phyloP scores from a whole-genome alignment of 2,888 invertebrate species.

The Polydrusus pterygomalis region DNA sequence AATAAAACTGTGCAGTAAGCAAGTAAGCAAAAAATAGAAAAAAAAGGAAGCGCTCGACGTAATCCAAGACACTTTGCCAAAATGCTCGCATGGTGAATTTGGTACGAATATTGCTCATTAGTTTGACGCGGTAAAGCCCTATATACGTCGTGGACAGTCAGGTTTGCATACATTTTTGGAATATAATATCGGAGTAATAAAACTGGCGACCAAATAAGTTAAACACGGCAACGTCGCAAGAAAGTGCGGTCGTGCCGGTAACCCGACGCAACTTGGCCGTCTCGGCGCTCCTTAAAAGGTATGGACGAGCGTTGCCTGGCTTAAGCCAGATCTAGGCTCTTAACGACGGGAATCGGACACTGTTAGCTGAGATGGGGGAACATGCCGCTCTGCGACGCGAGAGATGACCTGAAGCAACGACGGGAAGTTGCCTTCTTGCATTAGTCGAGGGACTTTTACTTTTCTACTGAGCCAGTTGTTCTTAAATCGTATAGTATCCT shows the following conservation, averaged over 20 bases:
- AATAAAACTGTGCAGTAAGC: too few relatives aligned
- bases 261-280: conserved; percentile 71
- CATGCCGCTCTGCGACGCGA: conserved; percentile 20
- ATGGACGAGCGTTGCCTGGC: conserved; percentile 59
- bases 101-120: background rate
- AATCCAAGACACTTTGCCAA: background rate
- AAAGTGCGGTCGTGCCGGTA: conserved; percentile 58
- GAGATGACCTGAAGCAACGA: conserved; percentile 24
- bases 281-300: conserved; percentile 72
- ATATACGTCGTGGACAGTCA: background rate
- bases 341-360: conserved; percentile 53
- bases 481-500: too few relatives aligned
- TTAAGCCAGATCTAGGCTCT: conserved; percentile 53
- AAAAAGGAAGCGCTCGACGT: background rate
- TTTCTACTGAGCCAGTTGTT: background rate
- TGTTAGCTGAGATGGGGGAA: conserved; percentile 36
- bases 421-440: conserved; percentile 23
- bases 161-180: conserved; percentile 13
- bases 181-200: conserved; percentile 4
- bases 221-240: conserved; percentile 52
- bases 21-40: too few relatives aligned
- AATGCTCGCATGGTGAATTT: too few relatives aligned
- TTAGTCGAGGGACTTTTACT: conserved; percentile 12
- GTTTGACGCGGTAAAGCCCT: background rate
- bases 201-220: conserved; percentile 42